Evolutionary conservation across 64 coral and sea anemone species (phyloP).

Genomic region (Dendrophyllia cribrosa): DNA sequence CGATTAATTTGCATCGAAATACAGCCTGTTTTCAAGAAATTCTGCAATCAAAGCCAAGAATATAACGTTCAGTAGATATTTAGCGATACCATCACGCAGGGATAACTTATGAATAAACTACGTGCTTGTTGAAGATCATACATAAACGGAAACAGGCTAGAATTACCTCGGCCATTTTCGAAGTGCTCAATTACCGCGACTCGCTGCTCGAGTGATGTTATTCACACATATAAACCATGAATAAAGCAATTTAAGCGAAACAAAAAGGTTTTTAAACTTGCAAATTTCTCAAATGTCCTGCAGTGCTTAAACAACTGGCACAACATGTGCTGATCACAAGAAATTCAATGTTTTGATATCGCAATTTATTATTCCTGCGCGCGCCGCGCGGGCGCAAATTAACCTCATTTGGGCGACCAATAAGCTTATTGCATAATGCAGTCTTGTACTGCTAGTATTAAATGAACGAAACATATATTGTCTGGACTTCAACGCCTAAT

Average conservation of each 20-base stretch:
- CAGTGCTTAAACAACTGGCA: conserved; percentile 35
- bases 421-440: conserved; percentile 3
- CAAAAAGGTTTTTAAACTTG: conserved; percentile 21
- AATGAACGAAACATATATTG: no score
- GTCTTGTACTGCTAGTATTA: neutral
- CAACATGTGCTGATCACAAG: neutral
- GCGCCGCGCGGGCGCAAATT: conserved; percentile 4
- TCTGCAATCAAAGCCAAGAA: conserved; percentile 18
- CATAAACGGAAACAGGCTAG: neutral
- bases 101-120: conserved; percentile 9
- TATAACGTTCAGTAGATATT: neutral
- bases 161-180: conserved; percentile 54
- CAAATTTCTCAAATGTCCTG: conserved; percentile 20
- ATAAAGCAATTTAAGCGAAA: conserved; percentile 2
- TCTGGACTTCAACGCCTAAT: no score
- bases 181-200: neutral
- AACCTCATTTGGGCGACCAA: no score
- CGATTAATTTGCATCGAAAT: conserved; percentile 95
- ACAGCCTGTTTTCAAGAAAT: conserved; percentile 61
- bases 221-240: conserved; percentile 1
- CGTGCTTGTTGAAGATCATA: neutral
- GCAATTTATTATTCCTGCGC: neutral
- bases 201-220: neutral
- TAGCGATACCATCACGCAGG: neutral
- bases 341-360: conserved; percentile 32